Conservation (phyloP, 2,113 vertebrate genomes). For the Ardeotis arabs region DNA sequence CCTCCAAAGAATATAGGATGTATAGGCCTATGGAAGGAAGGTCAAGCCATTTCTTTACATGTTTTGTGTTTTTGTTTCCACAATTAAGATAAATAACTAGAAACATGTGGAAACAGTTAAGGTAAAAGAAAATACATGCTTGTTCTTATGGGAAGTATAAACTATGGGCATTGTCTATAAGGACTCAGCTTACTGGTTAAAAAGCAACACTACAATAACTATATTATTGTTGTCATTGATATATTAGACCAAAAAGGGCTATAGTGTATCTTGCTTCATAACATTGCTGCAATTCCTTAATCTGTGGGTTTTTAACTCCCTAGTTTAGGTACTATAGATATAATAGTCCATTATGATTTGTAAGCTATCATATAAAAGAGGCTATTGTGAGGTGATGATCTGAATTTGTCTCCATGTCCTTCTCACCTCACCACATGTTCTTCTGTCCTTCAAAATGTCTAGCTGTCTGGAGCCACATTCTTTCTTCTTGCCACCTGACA, state of each 20-base stretch:
- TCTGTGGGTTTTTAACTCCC: slow-evolving; percentile 6
- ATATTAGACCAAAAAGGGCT: background rate
- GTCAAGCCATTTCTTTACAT: slow-evolving; percentile 26
- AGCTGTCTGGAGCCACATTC: background rate
- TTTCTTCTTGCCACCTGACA: background rate
- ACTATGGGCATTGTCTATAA: background rate
- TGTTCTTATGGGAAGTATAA: background rate
- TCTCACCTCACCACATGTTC: background rate
- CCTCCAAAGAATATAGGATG: slow-evolving; percentile 3
- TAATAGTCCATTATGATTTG: background rate
- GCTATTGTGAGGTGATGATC: background rate
- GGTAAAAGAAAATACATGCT: background rate
- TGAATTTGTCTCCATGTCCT: background rate
- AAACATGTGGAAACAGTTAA: background rate
- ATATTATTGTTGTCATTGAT: background rate
- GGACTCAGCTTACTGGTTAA: background rate
- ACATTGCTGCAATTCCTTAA: background rate
- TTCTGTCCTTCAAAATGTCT: background rate
- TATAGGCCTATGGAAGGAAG: slow-evolving; percentile 25
- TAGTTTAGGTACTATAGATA: background rate
- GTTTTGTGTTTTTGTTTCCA: slow-evolving; percentile 21
- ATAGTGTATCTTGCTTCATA: background rate
- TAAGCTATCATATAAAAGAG: background rate
- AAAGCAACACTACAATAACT: background rate
- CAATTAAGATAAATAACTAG: slow-evolving; percentile 12